phyloP scores from a whole-genome alignment of 2,888 invertebrate genomes.

The Meiosimyza decipiens region DNA sequence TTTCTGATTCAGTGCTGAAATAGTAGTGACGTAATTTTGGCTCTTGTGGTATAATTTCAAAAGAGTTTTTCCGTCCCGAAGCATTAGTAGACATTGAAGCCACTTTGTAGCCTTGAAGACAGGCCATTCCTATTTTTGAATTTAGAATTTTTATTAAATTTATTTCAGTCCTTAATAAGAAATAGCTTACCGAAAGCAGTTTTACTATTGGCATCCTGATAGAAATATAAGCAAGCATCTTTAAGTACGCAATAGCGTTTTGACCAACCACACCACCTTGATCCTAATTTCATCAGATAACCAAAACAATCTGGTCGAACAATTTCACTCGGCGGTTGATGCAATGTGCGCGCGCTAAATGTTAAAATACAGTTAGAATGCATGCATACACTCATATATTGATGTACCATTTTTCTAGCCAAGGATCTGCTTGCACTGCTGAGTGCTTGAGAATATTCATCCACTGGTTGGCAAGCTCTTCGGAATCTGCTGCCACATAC shows the following conservation, averaged over 20 bases:
- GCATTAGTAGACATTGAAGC: slow-evolving; percentile 83
- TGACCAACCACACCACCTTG: slow-evolving; percentile 90
- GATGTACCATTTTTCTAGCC: slow-evolving; percentile 71
- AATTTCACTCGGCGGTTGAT: slow-evolving; percentile 82
- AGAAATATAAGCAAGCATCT: slow-evolving; percentile 94
- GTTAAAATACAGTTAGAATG: neutral
- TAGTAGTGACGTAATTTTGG: slow-evolving; percentile 88
- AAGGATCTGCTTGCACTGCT: slow-evolving; percentile 77
- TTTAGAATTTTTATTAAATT: neutral
- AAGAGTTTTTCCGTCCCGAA: slow-evolving; percentile 90
- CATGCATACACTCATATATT: neutral
- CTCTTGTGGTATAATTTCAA: slow-evolving; percentile 90
- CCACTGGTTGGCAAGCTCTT: slow-evolving; percentile 81
- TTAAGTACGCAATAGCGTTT: slow-evolving; percentile 93
- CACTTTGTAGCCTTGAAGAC: slow-evolving; percentile 86
- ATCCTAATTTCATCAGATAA: slow-evolving; percentile 88
- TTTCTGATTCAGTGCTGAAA: slow-evolving; percentile 93
- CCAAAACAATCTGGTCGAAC: slow-evolving; percentile 91
- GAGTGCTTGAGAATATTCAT: slow-evolving; percentile 81
- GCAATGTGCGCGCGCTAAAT: slow-evolving; percentile 79
- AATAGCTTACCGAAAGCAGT: slow-evolving; percentile 81
- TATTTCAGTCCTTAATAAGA: slow-evolving; percentile 3
- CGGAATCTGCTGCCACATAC: slow-evolving; percentile 83
- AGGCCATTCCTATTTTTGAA: slow-evolving; percentile 82
- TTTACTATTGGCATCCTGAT: slow-evolving; percentile 87